These are phyloP conservation scores for Enteromius trimaculatus DNA, from an alignment of 2,797 vertebrate species.

Conservation along the genomic window DNA sequence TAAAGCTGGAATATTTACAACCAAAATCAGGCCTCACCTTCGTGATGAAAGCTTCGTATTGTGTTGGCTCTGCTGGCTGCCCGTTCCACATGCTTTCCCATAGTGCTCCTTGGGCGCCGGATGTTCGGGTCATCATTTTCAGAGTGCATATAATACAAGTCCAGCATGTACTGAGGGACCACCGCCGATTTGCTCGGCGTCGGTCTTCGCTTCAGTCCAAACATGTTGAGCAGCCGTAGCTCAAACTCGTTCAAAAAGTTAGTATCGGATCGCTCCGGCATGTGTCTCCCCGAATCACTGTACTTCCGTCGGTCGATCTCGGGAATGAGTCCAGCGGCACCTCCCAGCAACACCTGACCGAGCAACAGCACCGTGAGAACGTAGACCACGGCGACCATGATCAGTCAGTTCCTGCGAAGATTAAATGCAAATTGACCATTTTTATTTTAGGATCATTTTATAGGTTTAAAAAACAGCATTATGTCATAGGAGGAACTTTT, in stretches of 20 bases:
- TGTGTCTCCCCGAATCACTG: slow-evolving; percentile 84
- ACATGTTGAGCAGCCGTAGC: slow-evolving; percentile 94
- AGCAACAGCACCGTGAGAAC: slow-evolving; percentile 96
- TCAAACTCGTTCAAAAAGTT: slow-evolving; percentile 93
- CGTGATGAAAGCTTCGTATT: slow-evolving; percentile 97
- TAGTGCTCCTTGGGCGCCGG: slow-evolving; percentile 78
- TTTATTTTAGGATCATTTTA: neutral
- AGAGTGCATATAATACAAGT: slow-evolving; percentile 93
- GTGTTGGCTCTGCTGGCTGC: slow-evolving; percentile 95
- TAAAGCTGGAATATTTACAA: too few species aligned
- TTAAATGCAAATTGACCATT: slow-evolving; percentile 48
- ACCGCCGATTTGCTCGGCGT: slow-evolving; percentile 89
- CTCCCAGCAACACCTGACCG: slow-evolving; percentile 94
- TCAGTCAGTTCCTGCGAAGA: slow-evolving; percentile 88
- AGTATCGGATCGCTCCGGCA: slow-evolving; percentile 84
- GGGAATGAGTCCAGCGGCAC: slow-evolving; percentile 92
- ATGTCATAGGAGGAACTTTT: neutral
- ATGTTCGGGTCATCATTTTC: slow-evolving; percentile 83
- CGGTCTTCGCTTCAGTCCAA: slow-evolving; percentile 92
- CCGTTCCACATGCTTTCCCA: slow-evolving; percentile 86
- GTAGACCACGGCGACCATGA: slow-evolving; percentile 96
- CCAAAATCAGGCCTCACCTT: slow-evolving; percentile 82
- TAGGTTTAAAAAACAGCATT: neutral
- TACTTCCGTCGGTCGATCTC: slow-evolving; percentile 90
- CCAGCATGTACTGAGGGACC: slow-evolving; percentile 96